Percentiles rank a stretch among this genome's conserved stretches.
phyloP scores from a whole-genome alignment of 2,888 invertebrate genomes.

The Trissolcus brochymenae region DNA sequence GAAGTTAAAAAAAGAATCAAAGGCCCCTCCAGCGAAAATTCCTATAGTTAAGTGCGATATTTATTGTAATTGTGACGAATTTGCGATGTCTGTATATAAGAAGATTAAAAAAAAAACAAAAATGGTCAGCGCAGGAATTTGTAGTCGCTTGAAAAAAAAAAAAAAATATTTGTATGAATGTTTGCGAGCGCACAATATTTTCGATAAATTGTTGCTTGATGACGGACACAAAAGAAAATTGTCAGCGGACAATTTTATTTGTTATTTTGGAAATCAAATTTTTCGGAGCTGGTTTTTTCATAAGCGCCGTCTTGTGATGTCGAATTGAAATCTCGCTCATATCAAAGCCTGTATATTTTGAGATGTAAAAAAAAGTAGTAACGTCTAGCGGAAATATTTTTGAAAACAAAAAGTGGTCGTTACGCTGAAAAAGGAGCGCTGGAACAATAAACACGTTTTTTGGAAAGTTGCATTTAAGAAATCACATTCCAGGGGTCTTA shows the following conservation, averaged over 20 bases:
- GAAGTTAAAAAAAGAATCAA: too few relatives aligned
- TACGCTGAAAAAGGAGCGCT: constrained; percentile 29
- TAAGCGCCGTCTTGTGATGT: constrained; percentile 1
- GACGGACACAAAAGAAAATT: constrained; percentile 30
- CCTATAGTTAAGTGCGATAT: constrained; percentile 16
- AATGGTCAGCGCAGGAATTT: constrained; percentile 24
- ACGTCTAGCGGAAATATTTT: constrained; percentile 32
- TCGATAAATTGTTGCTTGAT: constrained; percentile 20
- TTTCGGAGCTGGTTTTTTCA: too few relatives aligned
- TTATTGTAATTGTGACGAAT: constrained; percentile 32
- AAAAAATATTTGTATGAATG: constrained; percentile 17
- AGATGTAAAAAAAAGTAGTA: constrained; percentile 32
- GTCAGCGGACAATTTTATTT: constrained; percentile 35
- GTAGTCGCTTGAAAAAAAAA: constrained; percentile 38
- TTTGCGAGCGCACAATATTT: constrained; percentile 45
- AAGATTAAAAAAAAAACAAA: neutral
- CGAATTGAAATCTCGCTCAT: constrained; percentile 19
- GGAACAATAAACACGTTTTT: constrained; percentile 24
- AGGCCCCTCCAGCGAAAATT: neutral
- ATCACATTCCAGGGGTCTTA: neutral
- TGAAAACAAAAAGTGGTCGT: constrained; percentile 13
- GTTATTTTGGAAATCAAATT: too few relatives aligned
- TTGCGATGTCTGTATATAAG: constrained; percentile 28
- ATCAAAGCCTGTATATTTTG: constrained; percentile 49
- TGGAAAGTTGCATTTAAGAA: constrained; percentile 36